Base-by-base conservation (phyloP, 2,797 vertebrate species). In the Corythornis leucogaster region DNA sequence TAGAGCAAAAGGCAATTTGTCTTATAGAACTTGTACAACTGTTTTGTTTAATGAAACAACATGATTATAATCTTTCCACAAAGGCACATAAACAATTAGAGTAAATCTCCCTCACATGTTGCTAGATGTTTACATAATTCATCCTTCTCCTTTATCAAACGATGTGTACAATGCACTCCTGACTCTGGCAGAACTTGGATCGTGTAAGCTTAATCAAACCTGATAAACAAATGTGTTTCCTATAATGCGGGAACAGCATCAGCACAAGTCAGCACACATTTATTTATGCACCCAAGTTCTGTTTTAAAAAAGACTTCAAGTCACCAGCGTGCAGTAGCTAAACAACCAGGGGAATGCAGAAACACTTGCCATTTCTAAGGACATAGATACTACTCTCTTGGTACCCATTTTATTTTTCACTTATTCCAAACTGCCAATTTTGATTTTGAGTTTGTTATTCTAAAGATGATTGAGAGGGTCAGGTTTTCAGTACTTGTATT, bases 41-140 rank as follows among this genome's bases (percentile, higher is more conserved):
- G 90, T 92, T 96, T 95, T 95, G 94, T 97, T 96, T 94, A 96
- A 95, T 92, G 96, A 95, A 95, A 94, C 94, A 96, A 96, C 95
- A 92, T 81, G 87, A 95, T 95, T 94, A 90, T 96, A 92, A 96
- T 96, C 95, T 97, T 97, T 94, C 96, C 97, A 94, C 94, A 97
- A 97, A 96, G 95, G 93, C 90, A 84, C 40, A 48, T 84, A 86
- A 95, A 92, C 92, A 96, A 79, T 94, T 95, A 95, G 68, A 95
- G 94, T 96, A 97, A 98, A 96, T 97, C 94, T 96, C 90, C 95
- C 94, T 95, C 85, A 70, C 77, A 30, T 95, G 80, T 93, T 89
- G 87, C 58, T 95, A 96, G 92, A 92, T 95, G 90, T 96, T 96
- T 96, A 96, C 87, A 93, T 94, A 95, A 96, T 90, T 95, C 80